Base-by-base conservation (phyloP, 2,888 invertebrate genomes). In the Pammene fasciana region DNA sequence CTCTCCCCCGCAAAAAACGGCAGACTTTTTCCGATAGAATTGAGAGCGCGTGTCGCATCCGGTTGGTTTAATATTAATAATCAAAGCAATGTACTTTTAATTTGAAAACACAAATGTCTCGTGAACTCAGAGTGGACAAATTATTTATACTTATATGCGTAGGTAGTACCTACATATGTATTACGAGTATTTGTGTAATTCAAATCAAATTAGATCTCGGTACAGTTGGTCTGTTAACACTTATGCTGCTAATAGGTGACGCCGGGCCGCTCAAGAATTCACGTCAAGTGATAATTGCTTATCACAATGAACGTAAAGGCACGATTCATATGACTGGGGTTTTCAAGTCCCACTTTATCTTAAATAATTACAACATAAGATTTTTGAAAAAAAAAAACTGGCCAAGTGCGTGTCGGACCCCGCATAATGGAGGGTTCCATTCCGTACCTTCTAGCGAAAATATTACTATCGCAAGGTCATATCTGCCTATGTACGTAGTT, bases 191-290 rank as follows among this genome's bases (percentile, higher is more conserved):
- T 43, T 62, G 41, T 52, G 18, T 18, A 59, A 50, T 62, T 62
- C 41, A 62, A 52, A 62, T 52, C 41, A 62, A 62, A 62, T 52
- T 62, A 41, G 50, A 43, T 62, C 50, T 62, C 18, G 50, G 52
- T 52, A 62, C 62, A 62, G 62, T 62, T 52, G 50, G 18, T 62
- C 52, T 13, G 62, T 62, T 62, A 62, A 52, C 62, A 62, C 62
- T 52, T 62, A 18, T 38, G 3, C 41, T 52, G 62, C 62, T 62
- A 62, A 62, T 62, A 41, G 62, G 41, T 62, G 62, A 62, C 62
- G 62, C 50, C 52, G 62, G 38, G 62, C 62, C 61, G 52, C 50
- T 50, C 62, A 52, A 62, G 62, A 52, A 62, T 62, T 18, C 41
- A 41, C 52, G 62, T 50, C 50, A 18, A 50, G 50, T 26, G 62